Conservation (phyloP, 2,113 vertebrate genomes). For the Brachyistius frenatus region DNA sequence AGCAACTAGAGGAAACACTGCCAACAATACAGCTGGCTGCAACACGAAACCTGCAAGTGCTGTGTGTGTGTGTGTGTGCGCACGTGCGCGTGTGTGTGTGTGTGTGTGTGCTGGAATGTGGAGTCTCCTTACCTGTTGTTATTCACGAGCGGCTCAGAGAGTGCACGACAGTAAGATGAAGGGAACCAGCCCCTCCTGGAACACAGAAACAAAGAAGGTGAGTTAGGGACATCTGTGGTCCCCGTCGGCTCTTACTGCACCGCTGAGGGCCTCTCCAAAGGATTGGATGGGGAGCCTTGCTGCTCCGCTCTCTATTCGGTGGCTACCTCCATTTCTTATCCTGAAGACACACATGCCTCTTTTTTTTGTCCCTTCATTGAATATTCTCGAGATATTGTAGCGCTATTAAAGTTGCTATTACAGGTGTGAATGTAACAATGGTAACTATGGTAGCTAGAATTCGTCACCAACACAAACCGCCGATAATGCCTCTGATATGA, state of each 20-base stretch:
- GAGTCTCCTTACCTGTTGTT: constrained; percentile 85
- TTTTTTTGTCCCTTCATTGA: no score
- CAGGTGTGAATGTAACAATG: no score
- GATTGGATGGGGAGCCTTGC: constrained; percentile 1
- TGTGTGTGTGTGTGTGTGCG: constrained; percentile 26
- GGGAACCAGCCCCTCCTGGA: constrained; percentile 97
- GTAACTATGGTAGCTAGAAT: no score
- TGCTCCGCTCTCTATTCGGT: neutral
- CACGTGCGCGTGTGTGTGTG: constrained; percentile 51
- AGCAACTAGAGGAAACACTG: constrained; percentile 66
- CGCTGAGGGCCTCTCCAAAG: constrained; percentile 20
- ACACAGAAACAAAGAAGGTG: constrained; percentile 51
- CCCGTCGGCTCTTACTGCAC: constrained; percentile 9
- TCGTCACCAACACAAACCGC: no score
- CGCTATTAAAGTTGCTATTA: no score
- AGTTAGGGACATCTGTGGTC: constrained; percentile 19
- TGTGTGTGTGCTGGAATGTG: constrained; percentile 45
- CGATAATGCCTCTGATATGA: no score
- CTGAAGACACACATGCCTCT: neutral
- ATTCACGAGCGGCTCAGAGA: constrained; percentile 88
- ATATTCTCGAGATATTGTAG: neutral
- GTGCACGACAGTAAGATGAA: constrained; percentile 88
- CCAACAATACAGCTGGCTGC: constrained; percentile 68
- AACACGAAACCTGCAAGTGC: constrained; percentile 61
- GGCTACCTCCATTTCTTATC: neutral